Base-by-base conservation (phyloP, 2,797 vertebrate species). In the Pelochelys cantorii region DNA sequence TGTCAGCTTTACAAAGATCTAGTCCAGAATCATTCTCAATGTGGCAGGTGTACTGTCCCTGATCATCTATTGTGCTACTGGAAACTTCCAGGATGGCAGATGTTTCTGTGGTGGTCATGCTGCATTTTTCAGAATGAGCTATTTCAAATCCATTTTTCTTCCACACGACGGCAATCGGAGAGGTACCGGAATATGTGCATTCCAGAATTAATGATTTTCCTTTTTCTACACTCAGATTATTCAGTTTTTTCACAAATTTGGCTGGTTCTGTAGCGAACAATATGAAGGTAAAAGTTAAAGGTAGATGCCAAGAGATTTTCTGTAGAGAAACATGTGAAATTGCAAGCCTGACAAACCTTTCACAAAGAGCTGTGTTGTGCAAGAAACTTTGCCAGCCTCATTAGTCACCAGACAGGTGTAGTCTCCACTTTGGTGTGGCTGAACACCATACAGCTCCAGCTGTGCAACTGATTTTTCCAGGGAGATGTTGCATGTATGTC, bases 401-500 rank as follows among this genome's bases (percentile, higher is more conserved):
- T 99, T 99, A 86, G 98, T 98, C 92, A 99, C 98, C 95, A 99
- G 99, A 94, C 99, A 99, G 42, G 98, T 99, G 90, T 99, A 99
- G 84, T 99, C 99, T 89, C 99, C 99, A 90, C 98, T 98, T 85
- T 99, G 98, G 89, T 98, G 98, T 11, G 97, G 91, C 55, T 99
- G 97, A 57, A 99, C 98, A 3, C 98, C 98, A 95, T 98, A 98
- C 74, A 99, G 98, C 94, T 99, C 98, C 97, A 99, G 92, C 71
- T 98, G 96, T 57, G 99, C 99, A 94, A 98, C 93, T 81, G 98
- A 98, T 60, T 99, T 99, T 98, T 98, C 98, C 90, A 99, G 98
- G 87, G 98, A 98, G 96, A 99, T 99, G 77, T 93, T 97, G 93
- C 98, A 99, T 83, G 75, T 97, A 53, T 92, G 97, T 93, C 98